Percentiles rank a stretch among this genome's conserved stretches.
Conservation (phyloP, 2,888 invertebrate species). For the Acronicta aceris region DNA sequence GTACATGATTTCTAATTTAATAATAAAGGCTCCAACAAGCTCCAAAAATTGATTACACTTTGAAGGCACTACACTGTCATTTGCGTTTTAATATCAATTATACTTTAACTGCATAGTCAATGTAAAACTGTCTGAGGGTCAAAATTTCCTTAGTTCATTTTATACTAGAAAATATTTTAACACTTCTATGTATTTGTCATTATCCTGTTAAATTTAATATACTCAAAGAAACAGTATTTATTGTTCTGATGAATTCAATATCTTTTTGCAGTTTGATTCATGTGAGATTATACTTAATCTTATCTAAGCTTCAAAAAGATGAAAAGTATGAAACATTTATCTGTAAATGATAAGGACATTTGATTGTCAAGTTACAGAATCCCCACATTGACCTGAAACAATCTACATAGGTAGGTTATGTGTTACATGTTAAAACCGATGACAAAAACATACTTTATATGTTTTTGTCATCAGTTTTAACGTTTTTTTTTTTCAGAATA, state of each 20-base stretch:
- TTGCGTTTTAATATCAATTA: background rate
- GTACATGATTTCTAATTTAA: constrained; percentile 23
- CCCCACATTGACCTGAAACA: no score
- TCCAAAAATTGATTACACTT: constrained; percentile 2
- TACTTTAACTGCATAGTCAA: no score
- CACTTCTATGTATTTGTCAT: background rate
- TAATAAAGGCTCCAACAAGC: constrained; percentile 1
- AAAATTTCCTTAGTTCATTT: background rate
- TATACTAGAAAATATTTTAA: no score
- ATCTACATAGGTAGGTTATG: no score
- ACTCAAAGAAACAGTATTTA: background rate
- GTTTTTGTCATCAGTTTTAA: no score
- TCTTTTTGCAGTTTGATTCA: constrained; percentile 6
- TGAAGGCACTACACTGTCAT: background rate
- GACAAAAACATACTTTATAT: no score
- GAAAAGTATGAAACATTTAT: constrained; percentile 18
- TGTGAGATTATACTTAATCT: constrained; percentile 31
- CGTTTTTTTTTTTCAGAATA: no score
- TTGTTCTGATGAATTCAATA: background rate
- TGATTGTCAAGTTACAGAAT: background rate
- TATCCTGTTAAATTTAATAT: background rate
- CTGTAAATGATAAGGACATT: constrained; percentile 19
- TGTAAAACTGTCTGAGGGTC: no score
- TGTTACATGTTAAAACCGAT: no score
- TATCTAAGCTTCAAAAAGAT: constrained; percentile 25